These are phyloP conservation scores for Drosophila falleni DNA, from an alignment of 2,888 invertebrate genomes.

Conservation along the genomic window DNA sequence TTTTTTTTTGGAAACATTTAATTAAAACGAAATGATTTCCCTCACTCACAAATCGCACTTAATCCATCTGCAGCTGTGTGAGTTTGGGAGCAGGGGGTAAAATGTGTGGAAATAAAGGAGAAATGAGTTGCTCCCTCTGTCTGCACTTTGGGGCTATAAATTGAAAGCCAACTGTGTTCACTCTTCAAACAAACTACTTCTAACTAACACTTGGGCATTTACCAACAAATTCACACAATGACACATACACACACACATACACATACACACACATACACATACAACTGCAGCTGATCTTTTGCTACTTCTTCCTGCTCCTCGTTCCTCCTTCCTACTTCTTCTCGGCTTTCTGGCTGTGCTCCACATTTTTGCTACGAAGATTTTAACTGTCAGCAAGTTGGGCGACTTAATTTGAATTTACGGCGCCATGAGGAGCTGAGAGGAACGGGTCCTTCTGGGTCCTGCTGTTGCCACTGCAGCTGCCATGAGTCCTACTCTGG, in stretches of 20 bases:
- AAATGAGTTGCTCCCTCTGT: not conserved
- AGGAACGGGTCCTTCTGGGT: constrained; percentile 14
- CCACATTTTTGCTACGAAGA: constrained; percentile 77
- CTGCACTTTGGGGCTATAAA: constrained; percentile 68
- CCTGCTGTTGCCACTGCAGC: constrained; percentile 17
- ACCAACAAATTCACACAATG: constrained; percentile 8
- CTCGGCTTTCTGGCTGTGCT: constrained; percentile 62
- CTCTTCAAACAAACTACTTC: constrained; percentile 66
- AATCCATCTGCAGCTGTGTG: constrained; percentile 75
- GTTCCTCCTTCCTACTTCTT: constrained; percentile 1
- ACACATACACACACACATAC: constrained; percentile 39
- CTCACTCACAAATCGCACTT: constrained; percentile 51
- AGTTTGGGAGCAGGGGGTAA: not conserved
- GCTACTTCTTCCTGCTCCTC: constrained; percentile 13
- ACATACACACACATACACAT: constrained; percentile 42
- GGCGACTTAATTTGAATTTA: constrained; percentile 81
- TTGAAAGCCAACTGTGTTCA: constrained; percentile 65
- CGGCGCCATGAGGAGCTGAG: constrained; percentile 69
- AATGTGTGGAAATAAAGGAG: not conserved
- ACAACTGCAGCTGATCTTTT: constrained; percentile 56
- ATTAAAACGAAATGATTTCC: constrained; percentile 60
- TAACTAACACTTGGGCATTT: constrained; percentile 47
- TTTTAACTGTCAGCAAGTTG: constrained; percentile 80
- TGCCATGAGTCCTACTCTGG: constrained; percentile 40
- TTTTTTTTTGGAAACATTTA: constrained; percentile 53